Evolutionary conservation across 2,888 invertebrate species (phyloP).

Genomic region (Baccha elongata): DNA sequence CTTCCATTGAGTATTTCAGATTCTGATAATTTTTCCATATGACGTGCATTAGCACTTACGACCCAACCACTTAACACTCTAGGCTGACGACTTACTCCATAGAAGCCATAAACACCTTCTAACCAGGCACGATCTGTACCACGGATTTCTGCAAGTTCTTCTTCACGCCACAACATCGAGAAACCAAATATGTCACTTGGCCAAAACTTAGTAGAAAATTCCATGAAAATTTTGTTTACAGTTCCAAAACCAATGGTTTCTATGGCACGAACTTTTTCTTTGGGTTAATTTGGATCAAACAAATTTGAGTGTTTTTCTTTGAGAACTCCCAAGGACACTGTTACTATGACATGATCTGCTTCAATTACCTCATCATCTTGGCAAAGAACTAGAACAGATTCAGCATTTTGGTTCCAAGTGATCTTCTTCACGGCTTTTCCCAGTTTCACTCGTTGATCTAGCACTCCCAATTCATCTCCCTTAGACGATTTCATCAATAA

Average conservation of each 20-base stretch:
- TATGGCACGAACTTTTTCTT: constrained; percentile 83
- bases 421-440: constrained; percentile 77
- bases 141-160: constrained; percentile 81
- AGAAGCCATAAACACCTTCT: constrained; percentile 87
- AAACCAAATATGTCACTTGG: constrained; percentile 83
- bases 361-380: constrained; percentile 80
- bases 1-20: constrained; percentile 81
- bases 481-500: constrained; percentile 84
- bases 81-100: constrained; percentile 86
- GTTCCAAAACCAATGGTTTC: constrained; percentile 85
- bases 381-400: constrained; percentile 76
- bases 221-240: constrained; percentile 86
- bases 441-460: constrained; percentile 80
- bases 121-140: constrained; percentile 84
- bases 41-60: constrained; percentile 85
- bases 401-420: constrained; percentile 78
- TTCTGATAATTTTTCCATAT: constrained; percentile 85
- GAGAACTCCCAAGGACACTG: constrained; percentile 85
- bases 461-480: constrained; percentile 77
- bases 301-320: constrained; percentile 82
- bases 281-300: constrained; percentile 83
- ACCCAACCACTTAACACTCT: constrained; percentile 87
- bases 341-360: constrained; percentile 86
- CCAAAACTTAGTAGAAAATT: constrained; percentile 86
- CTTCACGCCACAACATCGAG: constrained; percentile 84